Percentiles rank a stretch among this genome's conserved stretches.
These are phyloP conservation scores for Halictus ligatus DNA, from an alignment of 2,888 invertebrate genomes.

Conservation along the genomic window DNA sequence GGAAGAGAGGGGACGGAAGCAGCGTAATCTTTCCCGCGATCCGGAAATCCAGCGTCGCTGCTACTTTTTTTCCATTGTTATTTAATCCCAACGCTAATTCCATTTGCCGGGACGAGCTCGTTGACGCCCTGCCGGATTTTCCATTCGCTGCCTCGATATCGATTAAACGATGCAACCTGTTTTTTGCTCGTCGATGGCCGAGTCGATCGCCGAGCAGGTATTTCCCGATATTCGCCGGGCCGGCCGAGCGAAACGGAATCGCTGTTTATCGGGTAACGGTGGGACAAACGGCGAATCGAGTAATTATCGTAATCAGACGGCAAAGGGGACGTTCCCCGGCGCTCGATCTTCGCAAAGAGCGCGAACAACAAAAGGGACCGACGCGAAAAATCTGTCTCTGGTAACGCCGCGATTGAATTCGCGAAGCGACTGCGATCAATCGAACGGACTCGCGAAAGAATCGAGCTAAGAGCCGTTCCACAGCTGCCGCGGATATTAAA, in stretches of 20 bases:
- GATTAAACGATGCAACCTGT: not conserved
- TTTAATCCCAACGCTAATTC: conserved; percentile 13
- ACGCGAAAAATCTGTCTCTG: not conserved
- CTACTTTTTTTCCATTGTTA: not conserved
- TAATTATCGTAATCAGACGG: not conserved
- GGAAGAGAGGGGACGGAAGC: not conserved
- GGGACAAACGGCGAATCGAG: not conserved
- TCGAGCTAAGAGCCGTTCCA: not conserved
- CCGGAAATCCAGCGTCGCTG: not conserved
- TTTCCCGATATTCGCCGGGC: not conserved
- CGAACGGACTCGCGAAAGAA: not conserved
- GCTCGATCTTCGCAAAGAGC: not conserved
- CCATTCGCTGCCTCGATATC: not conserved
- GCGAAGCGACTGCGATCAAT: not conserved
- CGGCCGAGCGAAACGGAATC: not conserved
- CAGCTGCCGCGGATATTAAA: not conserved
- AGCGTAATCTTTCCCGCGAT: conserved; percentile 11
- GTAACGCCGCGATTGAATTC: not conserved
- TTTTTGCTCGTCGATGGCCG: not conserved
- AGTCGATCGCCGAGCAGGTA: not conserved
- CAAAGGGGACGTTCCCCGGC: not conserved
- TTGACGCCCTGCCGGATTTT: not conserved
- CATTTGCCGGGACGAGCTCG: not conserved
- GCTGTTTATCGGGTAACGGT: not conserved
- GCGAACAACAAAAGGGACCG: not conserved